Conservation (phyloP, 2,113 vertebrate genomes). For the Lagopus muta region DNA sequence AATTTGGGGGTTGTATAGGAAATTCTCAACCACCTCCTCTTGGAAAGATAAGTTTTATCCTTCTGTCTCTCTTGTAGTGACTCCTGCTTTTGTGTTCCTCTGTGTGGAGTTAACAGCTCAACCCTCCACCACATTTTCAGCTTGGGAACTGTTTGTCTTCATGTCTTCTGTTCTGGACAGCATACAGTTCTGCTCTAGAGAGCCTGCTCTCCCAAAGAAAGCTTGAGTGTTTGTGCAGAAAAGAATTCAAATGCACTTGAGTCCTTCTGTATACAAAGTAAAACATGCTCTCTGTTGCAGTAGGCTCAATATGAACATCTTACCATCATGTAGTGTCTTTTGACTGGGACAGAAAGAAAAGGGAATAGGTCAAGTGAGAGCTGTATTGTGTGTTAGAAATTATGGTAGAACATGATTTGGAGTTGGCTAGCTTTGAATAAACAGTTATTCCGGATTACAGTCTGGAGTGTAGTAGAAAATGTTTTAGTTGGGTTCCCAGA, state of each 20-base stretch:
- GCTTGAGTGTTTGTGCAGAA: background rate
- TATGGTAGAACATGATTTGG: background rate
- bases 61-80: background rate
- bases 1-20: background rate
- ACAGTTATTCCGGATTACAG: background rate
- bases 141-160: background rate
- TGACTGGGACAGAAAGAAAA: background rate
- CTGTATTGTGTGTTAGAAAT: background rate
- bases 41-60: background rate
- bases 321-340: background rate
- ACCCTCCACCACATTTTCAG: background rate
- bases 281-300: background rate
- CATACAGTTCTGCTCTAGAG: background rate
- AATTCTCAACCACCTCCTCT: background rate
- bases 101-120: background rate
- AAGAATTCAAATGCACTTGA: background rate
- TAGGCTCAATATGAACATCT: background rate
- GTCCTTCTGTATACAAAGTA: background rate
- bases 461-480: background rate
- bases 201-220: background rate
- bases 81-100: background rate
- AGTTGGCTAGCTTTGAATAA: conserved; percentile 1
- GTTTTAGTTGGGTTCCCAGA: background rate
- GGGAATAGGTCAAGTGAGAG: background rate
- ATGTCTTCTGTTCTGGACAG: background rate